Evolutionary conservation across 1,140 invertebrate species (phyloP), one percentile per base, ranked within the genome.

Genomic region (Macrosteles quadrilineatus): DNA sequence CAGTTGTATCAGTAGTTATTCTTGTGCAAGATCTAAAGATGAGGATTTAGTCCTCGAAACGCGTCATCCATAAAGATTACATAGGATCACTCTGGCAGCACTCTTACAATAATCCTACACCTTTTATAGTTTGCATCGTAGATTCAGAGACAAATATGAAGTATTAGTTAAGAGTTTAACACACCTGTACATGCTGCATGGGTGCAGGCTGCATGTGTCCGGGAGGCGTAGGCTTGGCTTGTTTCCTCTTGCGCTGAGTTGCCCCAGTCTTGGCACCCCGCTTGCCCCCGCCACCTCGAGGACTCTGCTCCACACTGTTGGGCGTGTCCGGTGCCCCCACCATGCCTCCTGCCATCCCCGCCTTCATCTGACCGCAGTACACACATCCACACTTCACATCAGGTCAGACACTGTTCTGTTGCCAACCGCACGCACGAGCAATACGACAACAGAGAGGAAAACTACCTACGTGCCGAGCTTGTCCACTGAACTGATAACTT

Each of bases 321-420:
- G 77, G 71, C 72, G 77, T 69, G 75, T 78, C 72, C 74, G 77
- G 73, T 53, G 62, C 62, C 27, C 29, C 29, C 6, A 27, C 27
- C 32, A 40, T 21, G 25, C 47, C 25, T 36, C 55, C 59, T 0
- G 17, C 62, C n/a, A 40, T 29, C 74, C 74, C 77, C 74, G 85
- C 81, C 79, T 85, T 83, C 79, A 80, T 76, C 78, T 81, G 76
- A 57, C 78, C 76, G 73, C 77, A 77, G 74, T 77, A 77, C 71
- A 78, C 76, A 77, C 78, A 80, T 71, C 76, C 74, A 76, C 78
- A 79, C 77, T 78, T 77, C 73, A 74, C 67, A 72, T 74, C 73
- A 78, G 72, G 71, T 75, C 63, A 71, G 50, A 72, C n/a, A 71
- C 71, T 74, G 73, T 76, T 74, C 73, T 64, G 62, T 64, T 64